Conservation (phyloP, 2,113 vertebrate species). For the Rhinoptilus africanus region DNA sequence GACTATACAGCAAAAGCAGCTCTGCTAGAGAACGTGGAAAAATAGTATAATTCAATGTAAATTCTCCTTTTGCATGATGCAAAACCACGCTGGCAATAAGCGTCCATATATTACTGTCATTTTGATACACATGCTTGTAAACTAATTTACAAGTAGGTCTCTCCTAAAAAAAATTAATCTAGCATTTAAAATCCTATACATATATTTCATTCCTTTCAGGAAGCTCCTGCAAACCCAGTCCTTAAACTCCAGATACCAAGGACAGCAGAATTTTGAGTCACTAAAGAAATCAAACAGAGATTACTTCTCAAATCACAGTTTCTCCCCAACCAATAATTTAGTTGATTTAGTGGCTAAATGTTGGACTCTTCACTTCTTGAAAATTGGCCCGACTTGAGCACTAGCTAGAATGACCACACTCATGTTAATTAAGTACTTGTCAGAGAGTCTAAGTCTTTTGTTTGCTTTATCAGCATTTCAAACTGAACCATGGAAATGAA, state of each 20-base stretch:
- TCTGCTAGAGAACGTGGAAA: not conserved
- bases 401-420: constrained; percentile 25
- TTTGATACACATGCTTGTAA: not conserved
- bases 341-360: constrained; percentile 22
- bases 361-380: constrained; percentile 2
- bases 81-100: not conserved
- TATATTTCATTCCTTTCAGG: not conserved
- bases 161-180: constrained; percentile 17
- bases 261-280: not conserved
- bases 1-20: constrained; percentile 59
- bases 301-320: constrained; percentile 13
- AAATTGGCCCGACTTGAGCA: constrained; percentile 34
- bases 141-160: not conserved
- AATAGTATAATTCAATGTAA: not conserved
- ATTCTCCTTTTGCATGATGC: not conserved
- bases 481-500: not conserved
- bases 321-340: constrained; percentile 28
- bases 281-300: not conserved
- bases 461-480: not conserved
- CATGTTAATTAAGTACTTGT: constrained; percentile 48
- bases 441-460: not conserved
- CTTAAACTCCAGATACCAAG: not conserved
- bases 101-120: not conserved
- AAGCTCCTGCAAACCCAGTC: not conserved
- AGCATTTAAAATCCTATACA: not conserved